These are phyloP conservation scores for Sebastiscus albofasciatus DNA, from an alignment of 2,797 vertebrate genomes.

Conservation along the genomic window DNA sequence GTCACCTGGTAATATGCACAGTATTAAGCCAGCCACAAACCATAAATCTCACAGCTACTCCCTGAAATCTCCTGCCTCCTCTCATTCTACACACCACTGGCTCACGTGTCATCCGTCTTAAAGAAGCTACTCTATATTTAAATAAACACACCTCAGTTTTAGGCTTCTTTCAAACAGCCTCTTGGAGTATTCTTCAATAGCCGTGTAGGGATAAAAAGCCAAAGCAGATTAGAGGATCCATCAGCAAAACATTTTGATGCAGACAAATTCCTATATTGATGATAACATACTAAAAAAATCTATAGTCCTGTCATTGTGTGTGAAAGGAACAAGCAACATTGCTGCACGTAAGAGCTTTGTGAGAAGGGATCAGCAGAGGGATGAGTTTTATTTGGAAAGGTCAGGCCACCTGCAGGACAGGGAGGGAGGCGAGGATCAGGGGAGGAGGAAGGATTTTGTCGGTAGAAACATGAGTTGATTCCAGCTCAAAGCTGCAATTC, in stretches of 20 bases:
- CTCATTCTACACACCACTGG: constrained; percentile 30
- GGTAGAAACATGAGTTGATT: constrained; percentile 4
- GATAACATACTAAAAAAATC: not conserved
- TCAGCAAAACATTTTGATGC: constrained; percentile 6
- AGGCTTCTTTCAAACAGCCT: not conserved
- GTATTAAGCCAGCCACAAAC: constrained; percentile 55
- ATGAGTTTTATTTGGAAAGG: constrained; percentile 49
- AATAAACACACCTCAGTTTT: constrained; percentile 17
- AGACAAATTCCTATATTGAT: not conserved
- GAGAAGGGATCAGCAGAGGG: constrained; percentile 23
- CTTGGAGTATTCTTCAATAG: not conserved
- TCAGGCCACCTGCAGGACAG: constrained; percentile 29
- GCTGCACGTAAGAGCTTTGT: not conserved
- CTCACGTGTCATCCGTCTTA: not conserved
- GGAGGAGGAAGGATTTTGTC: not conserved
- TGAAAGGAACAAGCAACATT: not conserved
- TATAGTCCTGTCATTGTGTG: constrained; percentile 12
- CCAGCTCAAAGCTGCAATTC: constrained; percentile 35
- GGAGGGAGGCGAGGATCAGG: constrained; percentile 3
- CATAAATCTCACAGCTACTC: constrained; percentile 57
- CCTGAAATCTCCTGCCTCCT: constrained; percentile 40
- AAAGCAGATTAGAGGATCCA: constrained; percentile 25
- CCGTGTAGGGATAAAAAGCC: not conserved
- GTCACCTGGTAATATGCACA: constrained; percentile 38
- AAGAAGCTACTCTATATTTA: not conserved